phyloP scores from a whole-genome alignment of 2,888 invertebrate genomes.

The Andrena camellia region DNA sequence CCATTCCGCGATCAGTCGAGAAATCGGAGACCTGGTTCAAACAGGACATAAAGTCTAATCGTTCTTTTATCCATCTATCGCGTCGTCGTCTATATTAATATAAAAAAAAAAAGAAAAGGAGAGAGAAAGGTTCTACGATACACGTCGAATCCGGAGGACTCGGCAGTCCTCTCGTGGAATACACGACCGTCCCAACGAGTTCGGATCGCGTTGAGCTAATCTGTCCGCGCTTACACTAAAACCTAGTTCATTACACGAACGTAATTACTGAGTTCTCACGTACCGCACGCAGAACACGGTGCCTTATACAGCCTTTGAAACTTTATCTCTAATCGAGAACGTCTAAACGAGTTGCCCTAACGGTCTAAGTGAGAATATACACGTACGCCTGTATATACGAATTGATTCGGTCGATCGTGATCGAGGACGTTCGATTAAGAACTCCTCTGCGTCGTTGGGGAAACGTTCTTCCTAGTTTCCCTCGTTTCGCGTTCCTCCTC shows the following conservation, averaged over 20 bases:
- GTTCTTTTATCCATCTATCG: not conserved
- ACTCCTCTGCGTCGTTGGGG: conserved; percentile 6
- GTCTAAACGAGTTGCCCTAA: conserved; percentile 52
- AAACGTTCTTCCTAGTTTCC: conserved; percentile 10
- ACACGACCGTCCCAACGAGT: conserved; percentile 52
- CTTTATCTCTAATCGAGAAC: conserved; percentile 59
- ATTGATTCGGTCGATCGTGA: conserved; percentile 51
- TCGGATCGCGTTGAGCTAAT: conserved; percentile 55
- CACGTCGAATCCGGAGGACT: conserved; percentile 42
- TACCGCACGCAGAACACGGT: conserved; percentile 79
- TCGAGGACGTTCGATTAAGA: conserved; percentile 19
- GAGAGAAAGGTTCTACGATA: conserved; percentile 43
- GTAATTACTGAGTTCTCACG: conserved; percentile 83
- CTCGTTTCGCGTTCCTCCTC: conserved; percentile 9
- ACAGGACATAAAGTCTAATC: not conserved
- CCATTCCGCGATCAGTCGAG: conserved; percentile 58
- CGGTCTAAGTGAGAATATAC: conserved; percentile 53
- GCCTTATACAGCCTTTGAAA: conserved; percentile 79
- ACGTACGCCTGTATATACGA: conserved; percentile 61
- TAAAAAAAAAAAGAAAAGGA: conserved; percentile 7
- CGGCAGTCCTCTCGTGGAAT: conserved; percentile 53
- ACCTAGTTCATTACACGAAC: conserved; percentile 81
- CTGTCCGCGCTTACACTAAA: conserved; percentile 58
- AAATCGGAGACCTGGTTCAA: conserved; percentile 18
- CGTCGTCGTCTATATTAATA: conserved; percentile 30